phyloP scores from a whole-genome alignment of 2,888 invertebrate genomes.

The Cephus nigrinus region DNA sequence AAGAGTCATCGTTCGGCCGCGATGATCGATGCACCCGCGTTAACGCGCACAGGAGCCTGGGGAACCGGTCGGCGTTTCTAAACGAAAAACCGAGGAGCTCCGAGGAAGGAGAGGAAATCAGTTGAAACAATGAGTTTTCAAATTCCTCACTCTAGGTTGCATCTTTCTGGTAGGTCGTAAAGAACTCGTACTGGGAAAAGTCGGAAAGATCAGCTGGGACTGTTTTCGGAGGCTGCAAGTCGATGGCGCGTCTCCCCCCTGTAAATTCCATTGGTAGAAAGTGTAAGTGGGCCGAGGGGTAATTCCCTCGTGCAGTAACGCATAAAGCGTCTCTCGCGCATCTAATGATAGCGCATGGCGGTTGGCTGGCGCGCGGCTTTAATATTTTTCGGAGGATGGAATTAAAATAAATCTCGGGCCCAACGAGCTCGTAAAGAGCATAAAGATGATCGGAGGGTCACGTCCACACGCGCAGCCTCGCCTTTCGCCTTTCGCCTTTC shows the following conservation, averaged over 20 bases:
- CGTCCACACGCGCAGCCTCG: conserved; percentile 6
- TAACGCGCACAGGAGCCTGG: background rate
- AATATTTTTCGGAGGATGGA: conserved; percentile 14
- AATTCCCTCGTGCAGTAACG: background rate
- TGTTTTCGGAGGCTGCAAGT: background rate
- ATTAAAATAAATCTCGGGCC: conserved; percentile 37
- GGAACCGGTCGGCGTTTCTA: background rate
- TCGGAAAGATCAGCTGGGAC: background rate
- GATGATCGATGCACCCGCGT: background rate
- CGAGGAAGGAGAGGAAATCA: background rate
- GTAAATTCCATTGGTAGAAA: background rate
- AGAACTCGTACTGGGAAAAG: background rate
- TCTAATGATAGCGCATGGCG: background rate
- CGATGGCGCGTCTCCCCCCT: too few relatives aligned
- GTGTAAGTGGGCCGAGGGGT: background rate
- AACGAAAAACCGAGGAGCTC: background rate
- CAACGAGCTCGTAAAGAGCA: conserved; percentile 42
- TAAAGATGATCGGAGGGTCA: conserved; percentile 15
- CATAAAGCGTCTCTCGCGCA: background rate
- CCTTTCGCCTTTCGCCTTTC: conserved; percentile 15
- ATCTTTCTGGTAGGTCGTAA: background rate
- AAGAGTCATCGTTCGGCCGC: background rate
- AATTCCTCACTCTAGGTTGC: background rate
- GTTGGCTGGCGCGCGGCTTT: background rate
- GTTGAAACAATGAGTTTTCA: conserved; percentile 1